These are phyloP conservation scores for Channa argus DNA, from an alignment of 2,113 vertebrate species.

Conservation along the genomic window DNA sequence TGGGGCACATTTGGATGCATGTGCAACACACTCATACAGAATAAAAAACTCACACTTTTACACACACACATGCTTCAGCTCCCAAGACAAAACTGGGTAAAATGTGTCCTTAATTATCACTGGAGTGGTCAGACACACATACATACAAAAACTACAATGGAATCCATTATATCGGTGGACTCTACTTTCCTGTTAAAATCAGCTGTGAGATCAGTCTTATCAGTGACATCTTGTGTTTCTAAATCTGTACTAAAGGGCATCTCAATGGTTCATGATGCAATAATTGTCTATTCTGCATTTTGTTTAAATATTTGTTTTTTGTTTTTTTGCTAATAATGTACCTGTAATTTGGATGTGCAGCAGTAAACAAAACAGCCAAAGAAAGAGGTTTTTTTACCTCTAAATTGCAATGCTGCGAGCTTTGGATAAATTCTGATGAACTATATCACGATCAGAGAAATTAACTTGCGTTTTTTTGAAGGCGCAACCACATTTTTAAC, in stretches of 20 bases:
- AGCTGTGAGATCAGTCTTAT: slow-evolving; percentile 60
- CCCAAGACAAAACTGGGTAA: slow-evolving; percentile 54
- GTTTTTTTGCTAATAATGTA: background rate
- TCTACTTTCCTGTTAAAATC: slow-evolving; percentile 53
- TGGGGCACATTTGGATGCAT: slow-evolving; percentile 45
- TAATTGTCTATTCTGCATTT: slow-evolving; percentile 6
- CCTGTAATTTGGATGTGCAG: background rate
- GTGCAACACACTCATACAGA: background rate
- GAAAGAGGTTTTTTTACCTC: background rate
- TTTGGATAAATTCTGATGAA: slow-evolving; percentile 30
- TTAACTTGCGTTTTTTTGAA: slow-evolving; percentile 26
- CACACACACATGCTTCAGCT: slow-evolving; percentile 35
- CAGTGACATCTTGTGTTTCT: slow-evolving; percentile 51
- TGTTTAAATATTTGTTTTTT: background rate
- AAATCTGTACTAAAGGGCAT: slow-evolving; percentile 7
- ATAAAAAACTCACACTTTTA: background rate
- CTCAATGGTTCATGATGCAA: slow-evolving; percentile 11
- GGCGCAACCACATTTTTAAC: slow-evolving; percentile 46
- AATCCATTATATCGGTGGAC: slow-evolving; percentile 65
- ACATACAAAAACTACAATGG: slow-evolving; percentile 54
- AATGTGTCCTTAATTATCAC: slow-evolving; percentile 81
- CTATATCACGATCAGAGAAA: slow-evolving; percentile 34
- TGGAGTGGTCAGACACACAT: slow-evolving; percentile 54
- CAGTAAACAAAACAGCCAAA: slow-evolving; percentile 6
- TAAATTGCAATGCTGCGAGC: background rate